Evolutionary conservation across 2,113 vertebrate genomes (phyloP).

Genomic region (Casuarius casuarius): DNA sequence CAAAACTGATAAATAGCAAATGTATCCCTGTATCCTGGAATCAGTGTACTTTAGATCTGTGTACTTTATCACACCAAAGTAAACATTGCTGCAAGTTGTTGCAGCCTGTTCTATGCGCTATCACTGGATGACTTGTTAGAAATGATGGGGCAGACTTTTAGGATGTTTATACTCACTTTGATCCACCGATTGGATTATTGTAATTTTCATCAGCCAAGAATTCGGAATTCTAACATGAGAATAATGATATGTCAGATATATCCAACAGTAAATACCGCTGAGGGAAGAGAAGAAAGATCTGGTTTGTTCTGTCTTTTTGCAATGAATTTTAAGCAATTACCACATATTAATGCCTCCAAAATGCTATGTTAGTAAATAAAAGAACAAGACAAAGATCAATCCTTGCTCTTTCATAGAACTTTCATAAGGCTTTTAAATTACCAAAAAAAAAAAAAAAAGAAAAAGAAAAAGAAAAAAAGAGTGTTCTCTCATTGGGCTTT

Average conservation of each 20-base stretch:
- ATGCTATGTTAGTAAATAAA: background rate
- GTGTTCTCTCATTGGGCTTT: background rate
- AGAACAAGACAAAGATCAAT: background rate
- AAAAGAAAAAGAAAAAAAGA: background rate
- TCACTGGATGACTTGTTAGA: background rate
- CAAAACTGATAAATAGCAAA: background rate
- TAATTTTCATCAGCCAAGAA: background rate
- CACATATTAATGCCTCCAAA: background rate
- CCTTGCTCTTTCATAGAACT: background rate
- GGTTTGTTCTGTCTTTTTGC: background rate
- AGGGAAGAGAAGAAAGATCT: background rate
- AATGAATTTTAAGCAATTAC: background rate
- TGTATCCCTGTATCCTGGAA: background rate
- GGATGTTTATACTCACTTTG: background rate
- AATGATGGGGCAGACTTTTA: background rate
- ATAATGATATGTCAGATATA: background rate
- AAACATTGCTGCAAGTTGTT: background rate
- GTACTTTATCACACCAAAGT: background rate
- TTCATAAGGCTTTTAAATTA: background rate
- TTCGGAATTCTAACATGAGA: background rate
- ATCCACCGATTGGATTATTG: background rate
- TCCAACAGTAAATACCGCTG: background rate
- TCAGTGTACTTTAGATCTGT: background rate
- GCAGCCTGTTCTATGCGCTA: background rate
- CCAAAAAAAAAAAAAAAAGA: background rate